phyloP scores from a whole-genome alignment of 2,113 vertebrate genomes.

The Rhinolophus sinicus region DNA sequence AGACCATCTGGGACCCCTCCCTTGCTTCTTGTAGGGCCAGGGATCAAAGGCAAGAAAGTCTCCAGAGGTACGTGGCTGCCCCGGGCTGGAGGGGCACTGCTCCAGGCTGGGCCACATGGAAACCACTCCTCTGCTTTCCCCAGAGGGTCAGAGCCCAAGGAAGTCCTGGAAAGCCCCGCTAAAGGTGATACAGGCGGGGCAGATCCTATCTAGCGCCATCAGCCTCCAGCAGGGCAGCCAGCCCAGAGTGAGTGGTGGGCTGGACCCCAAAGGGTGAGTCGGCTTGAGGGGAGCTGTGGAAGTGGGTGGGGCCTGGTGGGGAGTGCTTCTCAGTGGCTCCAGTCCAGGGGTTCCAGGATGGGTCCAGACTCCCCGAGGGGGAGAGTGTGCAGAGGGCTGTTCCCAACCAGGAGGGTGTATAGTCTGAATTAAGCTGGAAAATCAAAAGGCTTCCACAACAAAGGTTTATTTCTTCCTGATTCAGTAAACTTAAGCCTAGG shows the following conservation, averaged over 20 bases:
- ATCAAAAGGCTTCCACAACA: background rate
- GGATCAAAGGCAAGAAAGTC: background rate
- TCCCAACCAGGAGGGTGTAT: background rate
- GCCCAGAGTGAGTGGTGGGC: fast-evolving
- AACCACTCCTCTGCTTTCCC: background rate
- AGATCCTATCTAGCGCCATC: fast-evolving
- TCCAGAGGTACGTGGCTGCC: background rate
- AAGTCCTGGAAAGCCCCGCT: background rate
- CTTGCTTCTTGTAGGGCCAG: slow-evolving; percentile 27
- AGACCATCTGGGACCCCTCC: background rate
- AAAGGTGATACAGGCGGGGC: fast-evolving
- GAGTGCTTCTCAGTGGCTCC: fast-evolving
- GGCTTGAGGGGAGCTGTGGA: background rate
- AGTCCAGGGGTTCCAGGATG: background rate
- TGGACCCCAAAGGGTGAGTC: slow-evolving; percentile 54
- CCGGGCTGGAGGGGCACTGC: background rate
- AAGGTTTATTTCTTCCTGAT: background rate
- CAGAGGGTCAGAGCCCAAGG: background rate
- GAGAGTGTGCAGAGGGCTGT: background rate
- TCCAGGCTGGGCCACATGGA: fast-evolving
- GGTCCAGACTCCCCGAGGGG: background rate
- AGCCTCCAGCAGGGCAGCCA: background rate
- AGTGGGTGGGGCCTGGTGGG: background rate
- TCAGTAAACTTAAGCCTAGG: background rate
- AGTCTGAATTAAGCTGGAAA: background rate